Percentiles rank a stretch among this genome's conserved stretches.
Evolutionary conservation across 2,888 invertebrate species (phyloP).

Genomic region (Polietes domitor): DNA sequence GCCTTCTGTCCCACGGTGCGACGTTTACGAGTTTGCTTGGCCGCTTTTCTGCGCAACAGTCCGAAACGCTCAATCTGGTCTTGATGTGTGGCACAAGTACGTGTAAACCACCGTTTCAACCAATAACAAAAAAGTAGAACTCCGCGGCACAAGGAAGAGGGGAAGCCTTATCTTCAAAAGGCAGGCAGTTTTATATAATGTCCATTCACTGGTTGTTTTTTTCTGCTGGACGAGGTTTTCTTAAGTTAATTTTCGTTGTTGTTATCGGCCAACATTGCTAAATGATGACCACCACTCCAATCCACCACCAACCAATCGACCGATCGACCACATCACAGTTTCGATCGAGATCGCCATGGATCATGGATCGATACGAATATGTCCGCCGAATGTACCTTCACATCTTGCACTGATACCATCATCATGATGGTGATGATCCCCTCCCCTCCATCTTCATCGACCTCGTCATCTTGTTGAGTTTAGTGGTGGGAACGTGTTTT

Average conservation of each 20-base stretch:
- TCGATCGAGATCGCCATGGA: not conserved
- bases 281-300: not conserved
- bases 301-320: not conserved
- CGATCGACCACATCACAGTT: not conserved
- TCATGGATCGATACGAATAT: not conserved
- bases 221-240: not conserved
- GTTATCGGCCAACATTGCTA: not conserved
- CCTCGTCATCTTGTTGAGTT: not conserved
- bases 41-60: not conserved
- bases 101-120: not conserved
- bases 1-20: no score
- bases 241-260: not conserved
- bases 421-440: not conserved
- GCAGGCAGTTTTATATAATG: not conserved
- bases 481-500: not conserved
- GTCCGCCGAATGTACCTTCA: not conserved
- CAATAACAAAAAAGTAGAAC: slow-evolving; percentile 55
- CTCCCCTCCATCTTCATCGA: not conserved
- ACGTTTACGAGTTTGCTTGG: not conserved
- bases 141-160: slow-evolving; percentile 49
- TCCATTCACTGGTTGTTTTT: not conserved
- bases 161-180: not conserved
- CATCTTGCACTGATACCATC: not conserved
- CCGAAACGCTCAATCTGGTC: slow-evolving; percentile 1
- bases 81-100: not conserved